A percentile compares a stretch with the other conserved stretches of the same genome.
phyloP scores from a whole-genome alignment of 2,797 vertebrate genomes.

The Aldrovandia affinis region DNA sequence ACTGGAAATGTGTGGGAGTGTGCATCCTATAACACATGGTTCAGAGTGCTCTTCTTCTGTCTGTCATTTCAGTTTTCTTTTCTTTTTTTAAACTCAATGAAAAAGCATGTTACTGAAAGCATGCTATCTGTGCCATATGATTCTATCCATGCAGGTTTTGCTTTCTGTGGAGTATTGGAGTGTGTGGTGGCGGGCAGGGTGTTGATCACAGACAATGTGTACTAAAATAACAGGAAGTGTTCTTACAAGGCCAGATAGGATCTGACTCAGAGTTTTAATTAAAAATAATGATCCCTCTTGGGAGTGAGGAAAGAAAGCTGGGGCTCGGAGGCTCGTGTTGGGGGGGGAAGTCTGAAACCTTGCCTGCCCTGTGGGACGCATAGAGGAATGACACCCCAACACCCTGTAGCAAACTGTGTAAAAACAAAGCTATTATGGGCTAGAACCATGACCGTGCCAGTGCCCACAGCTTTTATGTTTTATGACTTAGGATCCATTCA shows the following conservation, averaged over 20 bases:
- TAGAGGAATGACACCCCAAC: slow-evolving; percentile 10
- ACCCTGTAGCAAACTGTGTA: slow-evolving; percentile 30
- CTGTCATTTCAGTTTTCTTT: slow-evolving; percentile 37
- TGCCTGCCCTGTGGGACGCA: not conserved
- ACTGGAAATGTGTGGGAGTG: slow-evolving; percentile 39
- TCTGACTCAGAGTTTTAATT: slow-evolving; percentile 23
- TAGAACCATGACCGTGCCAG: too few species aligned
- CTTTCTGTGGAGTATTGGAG: too few species aligned
- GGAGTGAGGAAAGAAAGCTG: too few species aligned
- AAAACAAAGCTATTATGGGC: slow-evolving; percentile 29
- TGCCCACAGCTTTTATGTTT: not conserved
- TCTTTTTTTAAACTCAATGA: too few species aligned
- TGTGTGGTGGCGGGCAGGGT: too few species aligned
- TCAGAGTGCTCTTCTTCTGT: slow-evolving; percentile 41
- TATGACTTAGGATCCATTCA: not conserved
- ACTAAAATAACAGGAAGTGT: slow-evolving; percentile 25
- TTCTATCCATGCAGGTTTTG: too few species aligned
- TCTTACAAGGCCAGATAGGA: not conserved
- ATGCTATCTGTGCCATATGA: too few species aligned
- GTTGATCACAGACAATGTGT: not conserved
- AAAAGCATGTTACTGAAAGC: too few species aligned
- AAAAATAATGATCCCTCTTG: slow-evolving; percentile 18
- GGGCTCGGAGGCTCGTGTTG: not conserved
- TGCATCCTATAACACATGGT: slow-evolving; percentile 44
- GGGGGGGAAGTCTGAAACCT: not conserved